Conservation (phyloP, 2,888 invertebrate genomes). For the Nemapogon koenigi region DNA sequence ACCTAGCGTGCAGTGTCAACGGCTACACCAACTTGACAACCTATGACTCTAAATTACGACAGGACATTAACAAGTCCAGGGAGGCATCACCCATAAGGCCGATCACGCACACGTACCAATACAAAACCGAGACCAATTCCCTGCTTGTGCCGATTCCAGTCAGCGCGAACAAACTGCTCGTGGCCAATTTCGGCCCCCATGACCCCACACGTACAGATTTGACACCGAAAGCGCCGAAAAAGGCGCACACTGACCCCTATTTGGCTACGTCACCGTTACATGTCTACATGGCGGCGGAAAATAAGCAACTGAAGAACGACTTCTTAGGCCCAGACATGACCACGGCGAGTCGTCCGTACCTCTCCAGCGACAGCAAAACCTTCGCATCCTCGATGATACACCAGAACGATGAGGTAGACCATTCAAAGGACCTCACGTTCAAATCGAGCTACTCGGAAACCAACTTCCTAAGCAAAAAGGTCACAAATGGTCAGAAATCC, state of each 20-base stretch:
- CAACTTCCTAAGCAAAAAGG: constrained; percentile 40
- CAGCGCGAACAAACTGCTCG: constrained; percentile 60
- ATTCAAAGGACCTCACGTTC: constrained; percentile 44
- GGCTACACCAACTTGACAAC: constrained; percentile 88
- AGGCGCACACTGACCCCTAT: constrained; percentile 58
- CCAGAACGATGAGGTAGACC: constrained; percentile 50
- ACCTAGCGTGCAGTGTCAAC: constrained; percentile 88
- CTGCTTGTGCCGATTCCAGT: constrained; percentile 53
- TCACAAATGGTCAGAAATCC: constrained; percentile 37
- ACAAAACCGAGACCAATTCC: constrained; percentile 47
- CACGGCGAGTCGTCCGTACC: constrained; percentile 42
- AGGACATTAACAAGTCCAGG: constrained; percentile 74
- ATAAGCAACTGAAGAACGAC: constrained; percentile 56
- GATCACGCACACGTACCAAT: constrained; percentile 55
- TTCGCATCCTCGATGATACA: constrained; percentile 52
- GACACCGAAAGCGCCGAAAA: constrained; percentile 56
- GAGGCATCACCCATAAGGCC: constrained; percentile 76
- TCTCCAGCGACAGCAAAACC: constrained; percentile 46
- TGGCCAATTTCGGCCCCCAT: constrained; percentile 59
- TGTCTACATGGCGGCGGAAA: constrained; percentile 56
- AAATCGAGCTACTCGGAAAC: constrained; percentile 58
- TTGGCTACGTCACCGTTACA: constrained; percentile 45
- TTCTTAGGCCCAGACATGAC: constrained; percentile 56
- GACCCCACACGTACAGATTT: constrained; percentile 46
- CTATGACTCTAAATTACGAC: constrained; percentile 81